These are phyloP conservation scores for Lasius fuliginosus DNA, from an alignment of 2,888 invertebrate genomes.

Conservation along the genomic window DNA sequence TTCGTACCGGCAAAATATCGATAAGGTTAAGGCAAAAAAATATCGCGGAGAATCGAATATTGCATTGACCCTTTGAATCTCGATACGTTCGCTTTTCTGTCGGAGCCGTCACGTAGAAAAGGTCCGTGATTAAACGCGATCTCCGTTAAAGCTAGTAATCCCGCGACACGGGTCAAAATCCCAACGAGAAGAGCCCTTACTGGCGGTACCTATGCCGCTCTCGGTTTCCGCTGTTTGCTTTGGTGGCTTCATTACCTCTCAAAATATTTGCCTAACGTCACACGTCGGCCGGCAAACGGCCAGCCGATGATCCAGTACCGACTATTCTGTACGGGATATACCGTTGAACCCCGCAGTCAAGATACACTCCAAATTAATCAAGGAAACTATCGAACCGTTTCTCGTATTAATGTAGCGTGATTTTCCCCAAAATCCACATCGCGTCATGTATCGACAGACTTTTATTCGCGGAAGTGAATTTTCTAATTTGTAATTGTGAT, in stretches of 20 bases:
- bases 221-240: slow-evolving; percentile 79
- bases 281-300: slow-evolving; percentile 75
- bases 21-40: background rate
- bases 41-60: slow-evolving; percentile 7
- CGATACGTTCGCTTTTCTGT: slow-evolving; percentile 35
- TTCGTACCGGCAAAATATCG: background rate
- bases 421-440: slow-evolving; percentile 1
- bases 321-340: slow-evolving; percentile 61
- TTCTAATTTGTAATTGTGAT: background rate
- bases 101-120: slow-evolving; percentile 66
- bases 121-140: slow-evolving; percentile 77
- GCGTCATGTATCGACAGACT: background rate
- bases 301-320: slow-evolving; percentile 78
- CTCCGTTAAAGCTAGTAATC: slow-evolving; percentile 80
- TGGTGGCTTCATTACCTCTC: slow-evolving; percentile 85
- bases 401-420: background rate
- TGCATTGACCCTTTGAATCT: slow-evolving; percentile 32
- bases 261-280: slow-evolving; percentile 85
- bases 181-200: slow-evolving; percentile 69
- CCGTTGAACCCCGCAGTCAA: slow-evolving; percentile 18
- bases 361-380: slow-evolving; percentile 48
- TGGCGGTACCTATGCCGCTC: slow-evolving; percentile 67
- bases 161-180: slow-evolving; percentile 81
- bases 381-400: slow-evolving; percentile 34
- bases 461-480: background rate